Conservation (phyloP, 2,888 invertebrate genomes). For the Tigriopus californicus region DNA sequence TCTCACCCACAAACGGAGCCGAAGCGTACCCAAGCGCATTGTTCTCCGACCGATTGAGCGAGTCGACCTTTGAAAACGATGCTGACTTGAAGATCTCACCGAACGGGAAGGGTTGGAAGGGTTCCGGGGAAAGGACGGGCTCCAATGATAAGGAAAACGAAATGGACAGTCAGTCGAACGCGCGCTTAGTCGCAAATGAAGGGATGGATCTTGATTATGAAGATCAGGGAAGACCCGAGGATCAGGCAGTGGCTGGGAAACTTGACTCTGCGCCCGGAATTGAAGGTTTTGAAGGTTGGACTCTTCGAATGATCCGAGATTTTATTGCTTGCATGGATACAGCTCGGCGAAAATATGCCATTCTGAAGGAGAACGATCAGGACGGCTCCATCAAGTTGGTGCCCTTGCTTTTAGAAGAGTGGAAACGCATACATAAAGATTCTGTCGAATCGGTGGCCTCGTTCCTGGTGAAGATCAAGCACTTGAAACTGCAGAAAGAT, state of each 20-base stretch:
- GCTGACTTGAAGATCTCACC: no score
- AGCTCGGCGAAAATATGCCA: conserved; percentile 8
- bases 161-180: background rate
- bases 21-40: background rate
- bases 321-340: conserved; percentile 12
- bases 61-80: no score
- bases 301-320: conserved; percentile 6
- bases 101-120: no score
- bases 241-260: background rate
- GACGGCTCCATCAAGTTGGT: background rate
- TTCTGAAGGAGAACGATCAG: conserved; percentile 6
- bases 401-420: conserved; percentile 6
- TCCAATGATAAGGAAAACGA: background rate
- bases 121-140: no score
- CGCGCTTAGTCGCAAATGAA: background rate
- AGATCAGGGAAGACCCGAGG: background rate
- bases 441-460: background rate
- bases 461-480: conserved; percentile 8
- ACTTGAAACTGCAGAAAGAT: conserved; percentile 11
- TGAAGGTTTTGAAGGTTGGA: conserved; percentile 8
- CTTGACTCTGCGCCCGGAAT: background rate
- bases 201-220: background rate
- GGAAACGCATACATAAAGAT: conserved; percentile 1
- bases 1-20: background rate
- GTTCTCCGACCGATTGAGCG: background rate